These are phyloP conservation scores for Drosophila tanythrix DNA, from an alignment of 2,888 invertebrate genomes.

Conservation along the genomic window DNA sequence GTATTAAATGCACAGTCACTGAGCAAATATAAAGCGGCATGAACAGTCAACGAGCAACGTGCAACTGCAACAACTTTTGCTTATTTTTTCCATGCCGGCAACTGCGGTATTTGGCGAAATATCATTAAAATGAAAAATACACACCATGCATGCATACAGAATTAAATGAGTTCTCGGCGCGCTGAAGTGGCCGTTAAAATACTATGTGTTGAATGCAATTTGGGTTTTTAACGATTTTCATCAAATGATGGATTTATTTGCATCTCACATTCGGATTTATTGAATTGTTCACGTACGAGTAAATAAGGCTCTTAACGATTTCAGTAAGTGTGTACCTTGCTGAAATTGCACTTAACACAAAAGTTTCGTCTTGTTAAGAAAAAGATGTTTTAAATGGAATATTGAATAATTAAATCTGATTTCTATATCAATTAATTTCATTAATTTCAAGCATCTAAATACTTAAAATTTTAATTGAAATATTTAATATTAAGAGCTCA, in stretches of 20 bases:
- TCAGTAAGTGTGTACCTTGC: conserved; percentile 10
- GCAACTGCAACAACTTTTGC: conserved; percentile 3
- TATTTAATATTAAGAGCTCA: not conserved
- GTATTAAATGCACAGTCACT: conserved; percentile 62
- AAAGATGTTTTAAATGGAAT: too few species aligned
- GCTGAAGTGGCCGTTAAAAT: conserved; percentile 44
- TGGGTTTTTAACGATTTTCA: conserved; percentile 39
- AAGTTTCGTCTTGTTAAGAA: not conserved
- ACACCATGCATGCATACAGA: conserved; percentile 7
- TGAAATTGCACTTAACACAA: not conserved
- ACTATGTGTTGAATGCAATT: conserved; percentile 43
- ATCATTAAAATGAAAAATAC: conserved; percentile 19
- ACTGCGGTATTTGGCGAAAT: conserved; percentile 39
- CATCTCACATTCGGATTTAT: conserved; percentile 15
- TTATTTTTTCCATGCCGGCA: conserved; percentile 14
- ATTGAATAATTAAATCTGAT: not conserved
- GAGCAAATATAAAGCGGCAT: conserved; percentile 47
- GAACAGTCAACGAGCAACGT: conserved; percentile 23
- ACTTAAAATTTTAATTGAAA: not conserved
- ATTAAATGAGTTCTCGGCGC: conserved; percentile 20
- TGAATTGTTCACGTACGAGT: conserved; percentile 11
- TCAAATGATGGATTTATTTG: conserved; percentile 25
- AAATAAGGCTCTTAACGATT: conserved; percentile 12
- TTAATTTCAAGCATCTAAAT: not conserved
- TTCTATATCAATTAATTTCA: not conserved